Conservation (phyloP, 1,140 invertebrate species). For the Homarus americanus region DNA sequence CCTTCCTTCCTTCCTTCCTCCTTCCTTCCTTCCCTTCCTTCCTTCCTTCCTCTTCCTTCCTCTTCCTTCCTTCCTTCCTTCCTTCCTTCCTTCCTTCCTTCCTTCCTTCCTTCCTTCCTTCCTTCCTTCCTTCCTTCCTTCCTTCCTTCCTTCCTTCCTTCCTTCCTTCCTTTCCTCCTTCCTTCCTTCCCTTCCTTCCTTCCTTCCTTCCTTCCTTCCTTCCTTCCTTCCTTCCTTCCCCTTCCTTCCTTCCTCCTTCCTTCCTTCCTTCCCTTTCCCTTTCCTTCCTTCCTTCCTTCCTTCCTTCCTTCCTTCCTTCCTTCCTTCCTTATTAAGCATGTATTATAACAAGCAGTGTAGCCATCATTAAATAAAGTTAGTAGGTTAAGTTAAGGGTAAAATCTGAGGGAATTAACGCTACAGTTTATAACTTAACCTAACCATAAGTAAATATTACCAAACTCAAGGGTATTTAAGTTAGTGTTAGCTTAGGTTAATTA, state of each 20-base stretch:
- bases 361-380: too few relatives aligned
- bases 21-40: conserved; percentile 15
- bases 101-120: not conserved
- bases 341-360: too few relatives aligned
- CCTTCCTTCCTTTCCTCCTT: not conserved
- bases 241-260: not conserved
- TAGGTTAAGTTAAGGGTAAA: too few relatives aligned
- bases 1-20: conserved; percentile 20
- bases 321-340: too few relatives aligned
- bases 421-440: too few relatives aligned
- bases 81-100: not conserved
- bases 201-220: conserved; percentile 7
- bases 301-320: too few relatives aligned
- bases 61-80: not conserved
- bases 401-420: too few relatives aligned
- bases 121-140: not conserved
- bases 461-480: too few relatives aligned
- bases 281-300: too few relatives aligned
- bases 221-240: not conserved
- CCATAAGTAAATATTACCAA: too few relatives aligned
- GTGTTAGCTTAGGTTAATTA: too few relatives aligned
- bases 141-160: not conserved
- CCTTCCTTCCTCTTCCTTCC: not conserved
- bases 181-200: not conserved
- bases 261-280: too few relatives aligned